Evolutionary conservation across 2,797 vertebrate species (phyloP).

Genomic region (Dicrostonyx torquatus): DNA sequence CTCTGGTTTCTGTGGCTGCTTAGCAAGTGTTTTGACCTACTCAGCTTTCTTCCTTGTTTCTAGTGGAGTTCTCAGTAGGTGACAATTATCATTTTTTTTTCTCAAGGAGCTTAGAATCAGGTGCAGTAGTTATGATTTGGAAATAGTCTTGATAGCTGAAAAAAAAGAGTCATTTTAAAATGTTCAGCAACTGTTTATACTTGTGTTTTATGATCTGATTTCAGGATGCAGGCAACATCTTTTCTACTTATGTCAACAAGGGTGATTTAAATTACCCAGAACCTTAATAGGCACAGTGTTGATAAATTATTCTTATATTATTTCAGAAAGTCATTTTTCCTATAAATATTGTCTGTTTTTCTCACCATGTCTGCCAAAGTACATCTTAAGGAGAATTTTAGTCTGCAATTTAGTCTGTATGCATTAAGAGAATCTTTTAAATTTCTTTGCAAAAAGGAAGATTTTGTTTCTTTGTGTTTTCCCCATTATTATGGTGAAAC

Average conservation of each 20-base stretch:
- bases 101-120: not conserved
- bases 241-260: not conserved
- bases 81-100: not conserved
- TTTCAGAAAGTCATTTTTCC: slow-evolving; percentile 17
- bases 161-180: slow-evolving; percentile 10
- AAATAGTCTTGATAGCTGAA: slow-evolving; percentile 65
- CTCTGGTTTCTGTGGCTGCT: not conserved
- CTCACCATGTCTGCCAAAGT: not conserved
- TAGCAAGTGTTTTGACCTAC: not conserved
- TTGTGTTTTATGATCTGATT: slow-evolving; percentile 72
- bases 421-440: not conserved
- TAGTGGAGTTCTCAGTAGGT: not conserved
- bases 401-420: not conserved
- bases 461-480: not conserved
- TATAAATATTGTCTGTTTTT: not conserved
- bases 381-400: not conserved
- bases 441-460: not conserved
- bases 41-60: not conserved
- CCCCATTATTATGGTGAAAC: not conserved
- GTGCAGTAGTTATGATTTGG: slow-evolving; percentile 14
- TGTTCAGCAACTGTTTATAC: slow-evolving; percentile 38
- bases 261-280: not conserved
- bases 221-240: slow-evolving; percentile 45
- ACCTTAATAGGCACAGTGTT: not conserved
- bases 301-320: not conserved